Evolutionary conservation across 1,140 invertebrate genomes (phyloP).

Genomic region (Drosophila ogumai): DNA sequence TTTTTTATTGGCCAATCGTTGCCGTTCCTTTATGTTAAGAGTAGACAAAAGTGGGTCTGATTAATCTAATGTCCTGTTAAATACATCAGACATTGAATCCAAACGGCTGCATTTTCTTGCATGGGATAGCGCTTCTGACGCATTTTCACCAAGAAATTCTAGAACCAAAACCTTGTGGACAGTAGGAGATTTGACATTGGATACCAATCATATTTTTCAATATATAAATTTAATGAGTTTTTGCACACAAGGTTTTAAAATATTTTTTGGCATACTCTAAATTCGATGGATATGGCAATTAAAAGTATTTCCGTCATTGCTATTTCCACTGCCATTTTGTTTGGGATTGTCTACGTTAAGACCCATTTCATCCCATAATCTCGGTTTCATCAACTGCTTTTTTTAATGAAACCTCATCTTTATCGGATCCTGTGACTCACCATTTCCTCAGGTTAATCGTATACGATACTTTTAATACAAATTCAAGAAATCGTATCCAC

Average conservation of each 20-base stretch:
- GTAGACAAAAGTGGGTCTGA: too few species aligned
- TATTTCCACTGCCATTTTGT: background rate
- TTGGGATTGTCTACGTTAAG: background rate
- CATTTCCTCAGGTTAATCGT: background rate
- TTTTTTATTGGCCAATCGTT: too few species aligned
- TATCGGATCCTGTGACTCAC: background rate
- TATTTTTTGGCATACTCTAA: too few species aligned
- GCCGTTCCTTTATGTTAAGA: too few species aligned
- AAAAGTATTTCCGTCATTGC: background rate
- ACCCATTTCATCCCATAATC: background rate
- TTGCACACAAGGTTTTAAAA: too few species aligned
- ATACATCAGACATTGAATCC: too few species aligned
- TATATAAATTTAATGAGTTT: slow-evolving; percentile 10
- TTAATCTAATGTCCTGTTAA: too few species aligned
- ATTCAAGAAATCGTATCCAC: background rate
- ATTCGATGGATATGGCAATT: too few species aligned
- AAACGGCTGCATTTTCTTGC: too few species aligned
- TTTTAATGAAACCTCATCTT: background rate
- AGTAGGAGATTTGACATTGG: slow-evolving; percentile 22
- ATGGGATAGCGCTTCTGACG: too few species aligned
- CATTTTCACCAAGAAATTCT: too few species aligned
- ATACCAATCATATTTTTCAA: slow-evolving; percentile 15
- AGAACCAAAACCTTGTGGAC: slow-evolving; percentile 7
- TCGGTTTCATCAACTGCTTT: background rate
- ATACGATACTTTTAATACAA: background rate